Evolutionary conservation across 2,113 vertebrate genomes (phyloP), one percentile per base, ranked within the genome.

Genomic region (Salminus brasiliensis): DNA sequence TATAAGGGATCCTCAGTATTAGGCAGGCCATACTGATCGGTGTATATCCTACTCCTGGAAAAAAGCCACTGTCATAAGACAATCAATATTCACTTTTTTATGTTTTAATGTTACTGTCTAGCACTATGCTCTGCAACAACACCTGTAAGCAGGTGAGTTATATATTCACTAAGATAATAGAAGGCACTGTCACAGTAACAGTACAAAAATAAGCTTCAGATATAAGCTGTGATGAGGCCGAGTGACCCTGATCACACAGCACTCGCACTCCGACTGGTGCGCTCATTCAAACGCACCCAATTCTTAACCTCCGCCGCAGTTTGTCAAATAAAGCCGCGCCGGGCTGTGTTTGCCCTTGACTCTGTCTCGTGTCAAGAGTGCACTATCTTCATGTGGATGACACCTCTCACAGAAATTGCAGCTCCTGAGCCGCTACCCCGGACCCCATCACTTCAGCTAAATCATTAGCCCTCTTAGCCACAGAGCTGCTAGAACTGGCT

Each of bases 381-480:
- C 77, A 55, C 81, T 80, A 68, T 78, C 73, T 86, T 88, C 81
- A 85, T 88, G 81, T 88, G 77, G 84, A 87, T 88, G 90, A 86
- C 90, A 90, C 85, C 82, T 88, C 88, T 92, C 89, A 88, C 86
- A 80, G 87, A 90, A 89, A 88, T 87, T 84, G 90, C 89, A 88
- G 82, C 88, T 85, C 53, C 81, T 80, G 85, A 90, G 84, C 85
- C 77, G 82, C 80, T 87, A 87, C 88, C 86, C 74, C 43, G 78
- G 83, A 84, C 85, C 85, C 85, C 86, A 78, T 85, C 72, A 73
- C 80, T 87, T 47, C 73, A 84, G 88, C 88, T 84, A 87, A 90
- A 90, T 91, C 87, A 89, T 88, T 90, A 85, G 69, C 85, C 84
- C 78, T 52, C 74, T 82, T 53, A 74, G 60, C 83, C 83, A 86